Conservation (phyloP, 2,888 invertebrate species). For the Eupithecia pulchellata region DNA sequence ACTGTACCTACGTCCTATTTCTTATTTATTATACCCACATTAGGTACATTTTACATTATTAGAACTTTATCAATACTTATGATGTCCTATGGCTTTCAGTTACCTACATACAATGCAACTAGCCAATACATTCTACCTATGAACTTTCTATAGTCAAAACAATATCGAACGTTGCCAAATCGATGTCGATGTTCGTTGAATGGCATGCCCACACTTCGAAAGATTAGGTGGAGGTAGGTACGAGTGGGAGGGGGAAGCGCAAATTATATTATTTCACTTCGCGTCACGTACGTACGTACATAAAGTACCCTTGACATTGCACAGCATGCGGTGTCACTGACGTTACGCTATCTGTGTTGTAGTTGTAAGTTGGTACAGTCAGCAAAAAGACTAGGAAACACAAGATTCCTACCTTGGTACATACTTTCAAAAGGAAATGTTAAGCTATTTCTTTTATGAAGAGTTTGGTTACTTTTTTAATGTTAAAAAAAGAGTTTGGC, state of each 20-base stretch:
- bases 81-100: too few relatives aligned
- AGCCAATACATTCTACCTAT: too few relatives aligned
- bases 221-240: not conserved
- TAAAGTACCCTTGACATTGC: conserved; percentile 11
- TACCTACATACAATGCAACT: too few relatives aligned
- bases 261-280: not conserved
- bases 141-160: not conserved
- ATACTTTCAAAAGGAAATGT: not conserved
- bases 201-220: not conserved
- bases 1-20: too few relatives aligned
- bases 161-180: conserved; percentile 2
- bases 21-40: too few relatives aligned
- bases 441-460: too few relatives aligned
- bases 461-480: too few relatives aligned
- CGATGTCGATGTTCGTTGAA: not conserved
- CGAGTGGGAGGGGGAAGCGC: conserved; percentile 9
- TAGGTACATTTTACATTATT: too few relatives aligned
- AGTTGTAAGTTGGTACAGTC: not conserved
- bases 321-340: not conserved
- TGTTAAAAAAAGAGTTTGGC: too few relatives aligned
- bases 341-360: not conserved
- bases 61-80: too few relatives aligned
- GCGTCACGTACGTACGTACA: not conserved
- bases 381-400: not conserved
- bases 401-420: not conserved